Percentiles rank a stretch among this genome's conserved stretches.
Conservation (phyloP, 2,888 invertebrate genomes). For the Oeneis ivallda region DNA sequence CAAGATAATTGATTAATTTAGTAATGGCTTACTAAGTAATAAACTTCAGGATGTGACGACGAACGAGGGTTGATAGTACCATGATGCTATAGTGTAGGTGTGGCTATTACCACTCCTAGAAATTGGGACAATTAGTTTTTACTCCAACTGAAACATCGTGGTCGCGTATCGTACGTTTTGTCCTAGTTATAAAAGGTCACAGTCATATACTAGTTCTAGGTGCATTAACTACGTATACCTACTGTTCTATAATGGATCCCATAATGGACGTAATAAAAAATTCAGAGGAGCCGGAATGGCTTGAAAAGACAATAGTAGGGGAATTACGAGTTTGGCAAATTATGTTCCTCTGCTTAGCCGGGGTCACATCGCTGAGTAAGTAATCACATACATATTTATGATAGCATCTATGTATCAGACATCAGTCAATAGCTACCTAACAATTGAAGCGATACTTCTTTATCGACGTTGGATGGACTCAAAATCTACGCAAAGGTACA, state of each 20-base stretch:
- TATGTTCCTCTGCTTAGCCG: constrained; percentile 86
- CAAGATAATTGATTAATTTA: background rate
- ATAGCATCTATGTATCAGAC: background rate
- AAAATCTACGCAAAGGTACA: background rate
- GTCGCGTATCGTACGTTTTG: constrained; percentile 45
- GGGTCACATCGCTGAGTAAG: constrained; percentile 84
- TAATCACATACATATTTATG: constrained; percentile 30
- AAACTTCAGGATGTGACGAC: constrained; percentile 58
- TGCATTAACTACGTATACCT: constrained; percentile 16
- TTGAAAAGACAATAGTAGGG: constrained; percentile 85
- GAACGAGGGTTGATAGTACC: constrained; percentile 59
- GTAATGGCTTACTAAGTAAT: constrained; percentile 29
- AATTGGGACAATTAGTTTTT: constrained; percentile 71
- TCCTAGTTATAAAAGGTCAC: constrained; percentile 33
- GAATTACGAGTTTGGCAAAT: constrained; percentile 92
- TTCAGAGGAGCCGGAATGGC: constrained; percentile 84
- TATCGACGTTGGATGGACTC: no score
- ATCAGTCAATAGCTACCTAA: no score
- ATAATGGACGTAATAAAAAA: constrained; percentile 71
- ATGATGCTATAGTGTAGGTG: constrained; percentile 66
- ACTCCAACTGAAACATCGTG: constrained; percentile 50
- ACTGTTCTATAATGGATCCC: constrained; percentile 57
- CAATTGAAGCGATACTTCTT: no score
- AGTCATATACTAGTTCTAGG: background rate
- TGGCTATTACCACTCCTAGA: constrained; percentile 70